A percentile compares a stretch with the other conserved stretches of the same genome.
Evolutionary conservation across 1,140 invertebrate species (phyloP).

Genomic region (Drosophila elegans): DNA sequence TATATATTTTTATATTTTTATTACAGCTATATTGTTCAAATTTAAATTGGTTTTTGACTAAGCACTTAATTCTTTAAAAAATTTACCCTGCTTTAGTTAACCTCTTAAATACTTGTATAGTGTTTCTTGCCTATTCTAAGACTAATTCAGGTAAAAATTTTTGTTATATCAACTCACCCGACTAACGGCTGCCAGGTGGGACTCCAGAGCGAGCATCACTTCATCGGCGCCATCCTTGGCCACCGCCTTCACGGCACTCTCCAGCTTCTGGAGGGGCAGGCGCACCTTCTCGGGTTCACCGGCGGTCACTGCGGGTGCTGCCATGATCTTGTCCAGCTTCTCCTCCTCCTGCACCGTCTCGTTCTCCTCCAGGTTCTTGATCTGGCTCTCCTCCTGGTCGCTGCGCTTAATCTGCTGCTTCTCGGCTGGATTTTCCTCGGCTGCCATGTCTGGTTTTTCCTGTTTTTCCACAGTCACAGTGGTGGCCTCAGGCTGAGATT

Average conservation of each 20-base stretch:
- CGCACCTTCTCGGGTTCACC: conserved; percentile 83
- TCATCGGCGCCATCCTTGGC: conserved; percentile 85
- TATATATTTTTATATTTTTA: no score
- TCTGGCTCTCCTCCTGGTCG: conserved; percentile 54
- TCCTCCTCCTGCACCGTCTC: conserved; percentile 84
- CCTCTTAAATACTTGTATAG: no score
- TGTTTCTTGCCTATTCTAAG: no score
- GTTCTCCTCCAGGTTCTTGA: conserved; percentile 79
- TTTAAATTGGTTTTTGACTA: no score
- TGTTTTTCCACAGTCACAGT: conserved; percentile 63
- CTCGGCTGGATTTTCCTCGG: conserved; percentile 60
- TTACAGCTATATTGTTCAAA: no score
- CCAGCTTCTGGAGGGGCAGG: conserved; percentile 85
- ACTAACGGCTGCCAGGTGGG: conserved; percentile 84
- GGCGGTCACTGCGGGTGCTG: conserved; percentile 50
- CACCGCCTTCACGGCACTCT: conserved; percentile 85
- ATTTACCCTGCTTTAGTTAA: no score
- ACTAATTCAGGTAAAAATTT: no score
- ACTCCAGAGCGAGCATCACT: conserved; percentile 87
- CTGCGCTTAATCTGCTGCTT: conserved; percentile 75
- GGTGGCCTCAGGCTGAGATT: conserved; percentile 50
- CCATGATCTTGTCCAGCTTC: conserved; percentile 64
- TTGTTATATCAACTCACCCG: conserved; percentile 45
- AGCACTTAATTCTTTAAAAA: no score
- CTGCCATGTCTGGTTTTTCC: conserved; percentile 69